Conservation (phyloP, 2,797 vertebrate species). For the Myripristis jacobus region DNA sequence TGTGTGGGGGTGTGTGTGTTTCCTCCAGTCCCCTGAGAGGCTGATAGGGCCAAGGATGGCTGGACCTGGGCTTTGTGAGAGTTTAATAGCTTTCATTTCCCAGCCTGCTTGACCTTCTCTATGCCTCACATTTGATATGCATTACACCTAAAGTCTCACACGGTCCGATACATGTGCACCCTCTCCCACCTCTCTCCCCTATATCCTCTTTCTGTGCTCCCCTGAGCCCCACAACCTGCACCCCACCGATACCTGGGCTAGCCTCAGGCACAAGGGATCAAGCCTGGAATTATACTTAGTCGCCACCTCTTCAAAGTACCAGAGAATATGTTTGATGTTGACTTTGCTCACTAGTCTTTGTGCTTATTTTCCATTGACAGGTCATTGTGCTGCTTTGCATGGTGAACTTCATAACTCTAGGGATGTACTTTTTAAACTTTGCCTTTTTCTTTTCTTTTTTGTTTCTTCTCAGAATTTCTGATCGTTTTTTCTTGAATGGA, state of each 20-base stretch:
- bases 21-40: conserved; percentile 36
- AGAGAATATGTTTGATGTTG: not conserved
- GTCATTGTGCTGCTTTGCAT: not conserved
- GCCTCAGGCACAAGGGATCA: conserved; percentile 26
- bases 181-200: conserved; percentile 31
- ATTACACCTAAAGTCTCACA: conserved; percentile 76
- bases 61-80: conserved; percentile 57
- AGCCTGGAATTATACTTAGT: conserved; percentile 27
- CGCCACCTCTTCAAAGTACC: conserved; percentile 20
- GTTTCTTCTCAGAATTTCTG: not conserved
- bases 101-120: conserved; percentile 76
- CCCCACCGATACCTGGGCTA: conserved; percentile 34
- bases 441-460: not conserved
- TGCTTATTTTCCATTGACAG: conserved; percentile 3
- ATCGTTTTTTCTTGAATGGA: not conserved
- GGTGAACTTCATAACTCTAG: not conserved
- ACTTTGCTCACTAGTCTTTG: not conserved
- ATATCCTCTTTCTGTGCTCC: conserved; percentile 36
- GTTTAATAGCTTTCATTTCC: conserved; percentile 79
- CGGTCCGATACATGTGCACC: conserved; percentile 58
- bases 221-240: conserved; percentile 41
- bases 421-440: too few relatives aligned
- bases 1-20: conserved; percentile 11
- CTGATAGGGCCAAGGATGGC: conserved; percentile 49
- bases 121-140: conserved; percentile 76